Evolutionary conservation across 2,113 vertebrate species (phyloP).

Genomic region (Tringa solitaria): DNA sequence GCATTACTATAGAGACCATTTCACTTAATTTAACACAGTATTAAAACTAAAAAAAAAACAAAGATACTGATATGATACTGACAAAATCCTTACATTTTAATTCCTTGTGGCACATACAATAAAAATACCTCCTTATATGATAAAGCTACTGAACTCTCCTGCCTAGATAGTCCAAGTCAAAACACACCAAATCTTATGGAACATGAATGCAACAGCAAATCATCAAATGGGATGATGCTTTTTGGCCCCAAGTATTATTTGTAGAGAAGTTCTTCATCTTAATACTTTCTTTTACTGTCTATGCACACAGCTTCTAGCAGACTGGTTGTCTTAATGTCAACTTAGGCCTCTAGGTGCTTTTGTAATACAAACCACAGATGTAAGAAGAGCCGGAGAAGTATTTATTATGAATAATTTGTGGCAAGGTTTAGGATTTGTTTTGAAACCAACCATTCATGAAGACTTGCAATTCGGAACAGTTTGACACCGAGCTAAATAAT

Average conservation of each 20-base stretch:
- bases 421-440: neutral
- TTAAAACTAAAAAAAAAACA: neutral
- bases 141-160: neutral
- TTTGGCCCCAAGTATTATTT: neutral
- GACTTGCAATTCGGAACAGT: neutral
- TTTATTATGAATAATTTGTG: slow-evolving; percentile 4
- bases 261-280: neutral
- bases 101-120: neutral
- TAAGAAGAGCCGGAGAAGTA: neutral
- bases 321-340: neutral
- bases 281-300: slow-evolving; percentile 11
- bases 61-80: neutral
- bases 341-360: neutral
- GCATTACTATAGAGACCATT: neutral
- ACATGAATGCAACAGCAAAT: neutral
- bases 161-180: neutral
- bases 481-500: neutral
- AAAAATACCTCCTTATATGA: neutral
- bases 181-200: neutral
- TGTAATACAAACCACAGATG: neutral
- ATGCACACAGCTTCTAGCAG: neutral
- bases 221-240: neutral
- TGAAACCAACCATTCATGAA: neutral
- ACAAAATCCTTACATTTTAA: neutral
- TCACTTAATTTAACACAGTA: neutral